Evolutionary conservation across 2,113 vertebrate species (phyloP).

Genomic region (Sinosuthora webbiana): DNA sequence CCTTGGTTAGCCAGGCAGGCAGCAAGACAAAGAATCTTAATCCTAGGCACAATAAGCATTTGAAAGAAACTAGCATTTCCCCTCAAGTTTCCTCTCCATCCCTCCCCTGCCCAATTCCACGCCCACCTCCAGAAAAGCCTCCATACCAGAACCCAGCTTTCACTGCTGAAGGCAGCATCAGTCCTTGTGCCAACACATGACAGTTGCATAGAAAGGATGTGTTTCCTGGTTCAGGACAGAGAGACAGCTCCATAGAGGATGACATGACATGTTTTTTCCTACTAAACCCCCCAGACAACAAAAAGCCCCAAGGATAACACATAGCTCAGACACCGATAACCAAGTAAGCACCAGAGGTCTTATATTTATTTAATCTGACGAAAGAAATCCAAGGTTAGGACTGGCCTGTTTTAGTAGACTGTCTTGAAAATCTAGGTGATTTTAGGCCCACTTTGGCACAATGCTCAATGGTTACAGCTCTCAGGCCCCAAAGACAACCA

Average conservation of each 20-base stretch:
- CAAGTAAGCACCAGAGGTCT: neutral
- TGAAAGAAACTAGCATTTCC: neutral
- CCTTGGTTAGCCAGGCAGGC: constrained; percentile 11
- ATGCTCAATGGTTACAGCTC: neutral
- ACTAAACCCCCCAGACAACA: neutral
- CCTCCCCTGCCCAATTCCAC: neutral
- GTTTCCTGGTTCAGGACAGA: neutral
- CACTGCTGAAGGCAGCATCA: neutral
- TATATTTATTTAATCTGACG: neutral
- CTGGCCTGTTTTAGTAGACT: neutral
- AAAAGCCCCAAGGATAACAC: neutral
- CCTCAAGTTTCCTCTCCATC: neutral
- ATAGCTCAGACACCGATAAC: fast-evolving
- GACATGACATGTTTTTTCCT: neutral
- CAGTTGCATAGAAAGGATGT: constrained; percentile 16
- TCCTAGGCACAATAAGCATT: neutral
- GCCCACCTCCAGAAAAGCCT: neutral
- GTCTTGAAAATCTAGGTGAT: neutral
- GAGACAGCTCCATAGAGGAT: neutral
- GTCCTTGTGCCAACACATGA: fast-evolving
- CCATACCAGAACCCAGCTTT: neutral
- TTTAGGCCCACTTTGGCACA: neutral
- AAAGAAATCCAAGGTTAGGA: neutral
- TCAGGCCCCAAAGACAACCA: neutral
- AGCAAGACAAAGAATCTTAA: neutral